These are phyloP conservation scores for Ceramica pisi DNA, from an alignment of 2,888 invertebrate genomes.

Conservation along the genomic window DNA sequence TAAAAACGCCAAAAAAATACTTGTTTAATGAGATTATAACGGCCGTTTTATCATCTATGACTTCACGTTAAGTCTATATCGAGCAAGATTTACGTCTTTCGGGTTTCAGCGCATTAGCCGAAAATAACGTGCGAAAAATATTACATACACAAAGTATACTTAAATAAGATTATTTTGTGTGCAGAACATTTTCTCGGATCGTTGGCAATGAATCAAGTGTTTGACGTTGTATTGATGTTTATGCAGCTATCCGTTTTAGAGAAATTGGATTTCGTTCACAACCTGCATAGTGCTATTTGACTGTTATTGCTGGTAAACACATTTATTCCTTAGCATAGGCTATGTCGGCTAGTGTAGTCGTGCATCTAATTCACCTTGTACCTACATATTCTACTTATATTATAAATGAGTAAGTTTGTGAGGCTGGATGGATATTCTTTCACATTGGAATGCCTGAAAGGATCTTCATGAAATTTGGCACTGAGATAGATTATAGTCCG, in stretches of 20 bases:
- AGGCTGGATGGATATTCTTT: no score
- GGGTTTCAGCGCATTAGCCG: conserved; percentile 9
- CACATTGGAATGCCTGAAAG: no score
- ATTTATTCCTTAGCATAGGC: conserved; percentile 19
- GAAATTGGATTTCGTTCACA: conserved; percentile 34
- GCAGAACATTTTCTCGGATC: conserved; percentile 39
- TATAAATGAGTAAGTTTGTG: no score
- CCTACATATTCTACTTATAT: neutral
- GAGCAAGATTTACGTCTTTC: conserved; percentile 17
- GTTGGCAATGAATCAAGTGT: conserved; percentile 63
- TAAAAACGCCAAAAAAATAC: no score
- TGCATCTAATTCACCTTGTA: neutral
- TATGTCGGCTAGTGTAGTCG: neutral
- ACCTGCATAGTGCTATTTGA: conserved; percentile 35
- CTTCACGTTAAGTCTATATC: conserved; percentile 6
- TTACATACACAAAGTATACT: conserved; percentile 20
- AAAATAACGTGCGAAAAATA: conserved; percentile 33
- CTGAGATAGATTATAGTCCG: no score
- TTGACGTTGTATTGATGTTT: conserved; percentile 53
- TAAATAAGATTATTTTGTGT: conserved; percentile 40
- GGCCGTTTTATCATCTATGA: neutral
- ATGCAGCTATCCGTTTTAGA: conserved; percentile 44
- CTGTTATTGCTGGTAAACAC: conserved; percentile 27
- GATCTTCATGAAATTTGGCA: no score
- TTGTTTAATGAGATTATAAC: conserved; percentile 1